Evolutionary conservation across 2,797 vertebrate species (phyloP).

Genomic region (Tauraco hartlaubi): DNA sequence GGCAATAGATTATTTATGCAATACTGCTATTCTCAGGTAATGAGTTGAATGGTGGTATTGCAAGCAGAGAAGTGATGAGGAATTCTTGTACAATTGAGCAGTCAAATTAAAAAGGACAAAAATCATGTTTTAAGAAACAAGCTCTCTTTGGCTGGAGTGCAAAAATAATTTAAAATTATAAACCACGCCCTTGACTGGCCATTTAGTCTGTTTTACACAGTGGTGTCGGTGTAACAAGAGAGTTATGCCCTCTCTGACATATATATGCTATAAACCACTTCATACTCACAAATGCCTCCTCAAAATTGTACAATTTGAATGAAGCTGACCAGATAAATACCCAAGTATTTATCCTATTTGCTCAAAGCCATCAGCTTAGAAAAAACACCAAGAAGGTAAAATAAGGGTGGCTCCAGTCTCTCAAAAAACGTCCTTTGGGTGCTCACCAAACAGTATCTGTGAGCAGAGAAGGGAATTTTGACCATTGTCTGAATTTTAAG

Average conservation of each 20-base stretch:
- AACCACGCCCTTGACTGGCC: neutral
- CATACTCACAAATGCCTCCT: neutral
- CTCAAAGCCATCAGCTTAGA: neutral
- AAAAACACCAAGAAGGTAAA: neutral
- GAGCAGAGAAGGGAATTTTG: neutral
- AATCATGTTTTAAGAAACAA: neutral
- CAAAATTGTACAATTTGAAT: neutral
- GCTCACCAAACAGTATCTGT: neutral
- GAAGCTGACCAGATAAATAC: neutral
- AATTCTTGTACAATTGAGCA: neutral
- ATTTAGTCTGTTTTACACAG: neutral
- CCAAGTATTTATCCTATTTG: neutral
- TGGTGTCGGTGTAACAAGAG: neutral
- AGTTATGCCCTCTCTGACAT: neutral
- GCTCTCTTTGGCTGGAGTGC: neutral
- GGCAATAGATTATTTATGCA: conserved; percentile 25
- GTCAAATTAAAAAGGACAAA: conserved; percentile 9
- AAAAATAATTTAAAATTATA: neutral
- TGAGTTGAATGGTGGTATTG: neutral
- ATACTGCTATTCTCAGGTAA: neutral
- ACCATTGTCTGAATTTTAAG: neutral
- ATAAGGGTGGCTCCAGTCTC: neutral
- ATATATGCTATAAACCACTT: neutral
- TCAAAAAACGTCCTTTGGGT: neutral
- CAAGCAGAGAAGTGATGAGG: neutral